phyloP scores from a whole-genome alignment of 2,113 vertebrate genomes.

The Toxotes chatareus region DNA sequence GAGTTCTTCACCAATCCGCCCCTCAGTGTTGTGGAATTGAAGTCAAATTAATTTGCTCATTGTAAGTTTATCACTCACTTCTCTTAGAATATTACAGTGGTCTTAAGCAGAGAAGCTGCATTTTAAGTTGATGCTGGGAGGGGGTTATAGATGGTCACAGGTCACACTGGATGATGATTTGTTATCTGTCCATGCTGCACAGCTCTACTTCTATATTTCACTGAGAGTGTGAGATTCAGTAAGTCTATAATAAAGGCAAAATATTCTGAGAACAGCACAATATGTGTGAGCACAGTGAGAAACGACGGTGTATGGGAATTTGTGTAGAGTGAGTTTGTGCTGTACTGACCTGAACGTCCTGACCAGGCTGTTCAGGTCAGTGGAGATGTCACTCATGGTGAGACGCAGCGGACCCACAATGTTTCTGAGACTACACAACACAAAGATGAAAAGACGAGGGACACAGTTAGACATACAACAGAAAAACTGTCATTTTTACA shows the following conservation, averaged over 20 bases:
- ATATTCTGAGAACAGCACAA: neutral
- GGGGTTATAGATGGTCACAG: too few species aligned
- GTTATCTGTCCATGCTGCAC: neutral
- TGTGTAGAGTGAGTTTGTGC: neutral
- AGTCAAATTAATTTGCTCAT: neutral
- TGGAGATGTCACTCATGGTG: slow-evolving; percentile 86
- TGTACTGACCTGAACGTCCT: slow-evolving; percentile 90
- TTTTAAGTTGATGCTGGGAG: neutral
- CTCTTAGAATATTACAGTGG: neutral
- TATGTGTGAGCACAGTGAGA: neutral
- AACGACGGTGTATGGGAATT: neutral
- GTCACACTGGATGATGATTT: neutral
- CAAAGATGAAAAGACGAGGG: neutral
- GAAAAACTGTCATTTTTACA: neutral
- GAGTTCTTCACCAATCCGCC: neutral
- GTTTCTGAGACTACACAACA: slow-evolving; percentile 85
- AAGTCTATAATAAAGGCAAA: neutral
- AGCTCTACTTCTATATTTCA: neutral
- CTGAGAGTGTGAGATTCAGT: neutral
- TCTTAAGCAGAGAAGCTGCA: neutral
- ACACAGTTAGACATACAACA: neutral
- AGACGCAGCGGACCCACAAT: slow-evolving; percentile 89
- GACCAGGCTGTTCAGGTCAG: slow-evolving; percentile 90
- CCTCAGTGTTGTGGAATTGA: neutral
- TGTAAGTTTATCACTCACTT: neutral